Evolutionary conservation across 2,888 invertebrate genomes (phyloP).

Genomic region (Ptycholaimellus sp.): DNA sequence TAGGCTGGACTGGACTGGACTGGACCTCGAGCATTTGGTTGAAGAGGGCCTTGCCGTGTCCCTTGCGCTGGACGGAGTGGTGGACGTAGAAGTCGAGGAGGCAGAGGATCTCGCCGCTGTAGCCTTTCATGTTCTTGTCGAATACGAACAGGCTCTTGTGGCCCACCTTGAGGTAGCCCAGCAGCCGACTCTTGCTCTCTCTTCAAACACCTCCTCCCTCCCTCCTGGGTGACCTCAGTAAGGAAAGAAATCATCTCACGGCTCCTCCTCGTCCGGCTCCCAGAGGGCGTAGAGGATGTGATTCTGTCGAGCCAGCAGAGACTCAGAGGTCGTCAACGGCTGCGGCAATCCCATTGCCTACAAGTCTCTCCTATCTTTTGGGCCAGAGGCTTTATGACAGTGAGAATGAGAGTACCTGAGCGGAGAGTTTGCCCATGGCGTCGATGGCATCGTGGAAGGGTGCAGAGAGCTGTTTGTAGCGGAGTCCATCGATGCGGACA

Average conservation of each 20-base stretch:
- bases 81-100: conserved; percentile 76
- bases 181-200: conserved; percentile 12
- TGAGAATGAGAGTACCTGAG: no score
- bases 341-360: conserved; percentile 10
- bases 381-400: no score
- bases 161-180: conserved; percentile 70
- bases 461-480: conserved; percentile 15
- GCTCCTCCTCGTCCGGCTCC: conserved; percentile 15
- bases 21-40: conserved; percentile 48
- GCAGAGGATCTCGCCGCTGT: conserved; percentile 47
- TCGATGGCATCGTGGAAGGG: conserved; percentile 9
- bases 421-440: conserved; percentile 12
- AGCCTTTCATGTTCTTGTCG: conserved; percentile 15
- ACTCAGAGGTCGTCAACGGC: conserved; percentile 14
- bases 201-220: conserved; percentile 7
- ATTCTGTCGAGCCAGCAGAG: conserved; percentile 8
- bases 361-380: no score
- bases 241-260: background rate
- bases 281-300: conserved; percentile 16
- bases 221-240: background rate
- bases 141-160: conserved; percentile 58
- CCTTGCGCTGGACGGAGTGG: conserved; percentile 55
- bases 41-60: conserved; percentile 57
- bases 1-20: conserved; percentile 11
- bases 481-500: conserved; percentile 16